phyloP scores from a whole-genome alignment of 2,113 vertebrate genomes.

The Lophura nycthemera region DNA sequence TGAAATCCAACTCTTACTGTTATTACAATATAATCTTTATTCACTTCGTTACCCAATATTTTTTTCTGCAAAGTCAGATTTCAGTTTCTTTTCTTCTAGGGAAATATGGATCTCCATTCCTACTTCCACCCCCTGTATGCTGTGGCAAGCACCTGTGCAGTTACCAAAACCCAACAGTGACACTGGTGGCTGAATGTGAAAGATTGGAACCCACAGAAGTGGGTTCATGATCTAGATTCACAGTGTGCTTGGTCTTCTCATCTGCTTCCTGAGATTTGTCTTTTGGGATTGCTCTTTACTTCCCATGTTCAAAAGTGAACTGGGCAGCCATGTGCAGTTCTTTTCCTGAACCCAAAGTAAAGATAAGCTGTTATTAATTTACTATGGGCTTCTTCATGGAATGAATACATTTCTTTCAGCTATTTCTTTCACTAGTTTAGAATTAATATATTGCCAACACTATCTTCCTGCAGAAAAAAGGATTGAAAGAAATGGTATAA shows the following conservation, averaged over 20 bases:
- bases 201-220: not conserved
- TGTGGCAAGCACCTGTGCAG: not conserved
- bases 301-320: not conserved
- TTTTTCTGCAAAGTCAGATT: slow-evolving; percentile 24
- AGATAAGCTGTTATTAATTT: not conserved
- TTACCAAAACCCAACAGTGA: not conserved
- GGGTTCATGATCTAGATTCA: not conserved
- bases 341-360: not conserved
- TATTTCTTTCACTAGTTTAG: not conserved
- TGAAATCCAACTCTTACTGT: slow-evolving; percentile 58
- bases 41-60: slow-evolving; percentile 28
- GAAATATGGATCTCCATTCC: not conserved
- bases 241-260: not conserved
- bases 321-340: not conserved
- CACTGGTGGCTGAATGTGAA: not conserved
- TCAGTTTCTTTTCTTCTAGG: slow-evolving; percentile 25
- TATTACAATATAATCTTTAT: slow-evolving; percentile 57
- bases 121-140: not conserved
- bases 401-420: not conserved
- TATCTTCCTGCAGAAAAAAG: not conserved
- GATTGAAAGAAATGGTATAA: not conserved
- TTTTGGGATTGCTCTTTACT: not conserved
- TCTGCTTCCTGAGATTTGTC: not conserved
- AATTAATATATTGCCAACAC: not conserved
- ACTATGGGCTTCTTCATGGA: not conserved